Evolutionary conservation across 1,140 invertebrate species (phyloP).

Genomic region (Kradibia gibbosae): DNA sequence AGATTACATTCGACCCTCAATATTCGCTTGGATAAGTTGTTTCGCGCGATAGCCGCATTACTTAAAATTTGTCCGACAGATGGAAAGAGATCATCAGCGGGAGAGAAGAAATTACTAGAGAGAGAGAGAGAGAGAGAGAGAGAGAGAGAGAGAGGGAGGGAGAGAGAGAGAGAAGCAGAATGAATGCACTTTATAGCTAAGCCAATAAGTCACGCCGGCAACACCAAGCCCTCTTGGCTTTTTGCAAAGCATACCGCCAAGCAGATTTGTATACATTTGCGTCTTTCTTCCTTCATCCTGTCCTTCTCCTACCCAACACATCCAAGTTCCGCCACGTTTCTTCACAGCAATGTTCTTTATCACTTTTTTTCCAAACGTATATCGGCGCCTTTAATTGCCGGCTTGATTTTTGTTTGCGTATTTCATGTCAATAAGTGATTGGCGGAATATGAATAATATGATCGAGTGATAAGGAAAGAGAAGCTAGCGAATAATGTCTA

Average conservation of each 20-base stretch:
- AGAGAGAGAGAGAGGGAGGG: neutral
- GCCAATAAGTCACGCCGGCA: constrained; percentile 42
- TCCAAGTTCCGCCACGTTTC: neutral
- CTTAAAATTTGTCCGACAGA: neutral
- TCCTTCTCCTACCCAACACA: neutral
- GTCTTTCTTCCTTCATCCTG: neutral
- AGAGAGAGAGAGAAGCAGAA: neutral
- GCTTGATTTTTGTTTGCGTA: neutral
- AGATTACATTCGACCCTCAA: constrained; percentile 9
- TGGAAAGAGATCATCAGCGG: neutral
- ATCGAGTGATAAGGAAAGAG: neutral
- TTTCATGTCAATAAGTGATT: neutral
- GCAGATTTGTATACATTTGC: constrained; percentile 25
- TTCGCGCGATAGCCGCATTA: constrained; percentile 10
- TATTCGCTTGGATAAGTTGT: constrained; percentile 13
- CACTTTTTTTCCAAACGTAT: neutral
- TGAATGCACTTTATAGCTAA: constrained; percentile 7
- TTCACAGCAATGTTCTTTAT: neutral
- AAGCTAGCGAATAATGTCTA: neutral
- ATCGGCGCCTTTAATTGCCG: constrained; percentile 10
- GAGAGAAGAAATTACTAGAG: neutral
- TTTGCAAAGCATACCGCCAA: constrained; percentile 32
- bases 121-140: neutral
- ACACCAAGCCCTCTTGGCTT: constrained; percentile 12
- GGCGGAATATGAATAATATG: neutral